These are phyloP conservation scores for Larimichthys crocea DNA, from an alignment of 2,113 vertebrate species.

Conservation along the genomic window DNA sequence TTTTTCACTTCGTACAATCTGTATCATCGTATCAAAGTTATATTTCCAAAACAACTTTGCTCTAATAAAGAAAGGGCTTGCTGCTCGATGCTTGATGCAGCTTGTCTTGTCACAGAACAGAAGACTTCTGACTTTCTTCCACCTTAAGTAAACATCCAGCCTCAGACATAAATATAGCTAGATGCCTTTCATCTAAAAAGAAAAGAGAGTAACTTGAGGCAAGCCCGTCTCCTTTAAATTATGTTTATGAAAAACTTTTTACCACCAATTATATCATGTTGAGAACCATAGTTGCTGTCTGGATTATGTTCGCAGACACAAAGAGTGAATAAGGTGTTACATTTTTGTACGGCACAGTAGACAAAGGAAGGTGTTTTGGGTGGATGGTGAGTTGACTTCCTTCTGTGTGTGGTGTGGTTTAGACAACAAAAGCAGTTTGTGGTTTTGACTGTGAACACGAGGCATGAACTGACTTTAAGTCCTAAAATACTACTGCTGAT, in stretches of 20 bases:
- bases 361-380: not conserved
- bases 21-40: not conserved
- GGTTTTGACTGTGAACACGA: not conserved
- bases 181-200: not conserved
- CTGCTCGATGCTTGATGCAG: too few species aligned
- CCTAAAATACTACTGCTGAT: not conserved
- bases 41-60: not conserved
- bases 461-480: not conserved
- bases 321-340: too few species aligned
- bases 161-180: not conserved
- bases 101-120: too few species aligned
- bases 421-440: not conserved
- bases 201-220: not conserved
- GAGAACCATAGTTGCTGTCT: not conserved
- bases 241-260: not conserved
- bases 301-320: not conserved
- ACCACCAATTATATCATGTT: too few species aligned
- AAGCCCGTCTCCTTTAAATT: not conserved
- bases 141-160: not conserved
- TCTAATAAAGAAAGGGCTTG: too few species aligned
- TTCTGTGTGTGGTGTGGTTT: not conserved
- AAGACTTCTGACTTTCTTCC: too few species aligned
- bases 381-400: not conserved
- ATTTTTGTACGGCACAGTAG: not conserved
- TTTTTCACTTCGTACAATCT: not conserved